These are phyloP conservation scores for Sebastes hubbsi DNA, from an alignment of 2,797 vertebrate species.

Conservation along the genomic window DNA sequence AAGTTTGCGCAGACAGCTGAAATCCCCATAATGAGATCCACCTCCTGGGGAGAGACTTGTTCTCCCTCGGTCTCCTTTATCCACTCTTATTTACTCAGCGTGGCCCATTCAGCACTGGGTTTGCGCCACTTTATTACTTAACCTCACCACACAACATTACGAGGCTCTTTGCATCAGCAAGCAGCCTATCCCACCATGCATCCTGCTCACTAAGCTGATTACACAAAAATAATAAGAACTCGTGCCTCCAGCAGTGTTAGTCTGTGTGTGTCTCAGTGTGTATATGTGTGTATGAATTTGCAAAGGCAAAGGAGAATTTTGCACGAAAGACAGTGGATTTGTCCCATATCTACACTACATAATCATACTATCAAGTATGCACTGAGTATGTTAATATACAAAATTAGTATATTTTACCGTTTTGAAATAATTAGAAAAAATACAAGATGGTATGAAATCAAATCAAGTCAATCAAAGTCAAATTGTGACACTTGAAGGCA, in stretches of 20 bases:
- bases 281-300: conserved; percentile 37
- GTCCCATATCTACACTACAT: not conserved
- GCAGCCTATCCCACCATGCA: conserved; percentile 72
- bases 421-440: not conserved
- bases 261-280: conserved; percentile 36
- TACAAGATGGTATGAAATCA: not conserved
- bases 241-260: conserved; percentile 71
- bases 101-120: conserved; percentile 77
- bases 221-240: conserved; percentile 85
- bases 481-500: not conserved
- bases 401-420: not conserved
- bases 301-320: conserved; percentile 25
- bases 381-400: not conserved
- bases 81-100: conserved; percentile 79
- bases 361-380: not conserved
- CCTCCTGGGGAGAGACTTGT: conserved; percentile 77
- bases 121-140: conserved; percentile 86
- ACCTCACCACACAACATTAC: conserved; percentile 79
- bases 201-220: conserved; percentile 85
- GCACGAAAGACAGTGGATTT: conserved; percentile 28
- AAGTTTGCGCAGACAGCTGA: conserved; percentile 76
- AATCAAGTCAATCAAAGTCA: not conserved
- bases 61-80: conserved; percentile 66
- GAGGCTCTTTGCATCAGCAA: conserved; percentile 81
- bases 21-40: conserved; percentile 86